Evolutionary conservation across 2,797 vertebrate genomes (phyloP).

Genomic region (Oreochromis mossambicus): DNA sequence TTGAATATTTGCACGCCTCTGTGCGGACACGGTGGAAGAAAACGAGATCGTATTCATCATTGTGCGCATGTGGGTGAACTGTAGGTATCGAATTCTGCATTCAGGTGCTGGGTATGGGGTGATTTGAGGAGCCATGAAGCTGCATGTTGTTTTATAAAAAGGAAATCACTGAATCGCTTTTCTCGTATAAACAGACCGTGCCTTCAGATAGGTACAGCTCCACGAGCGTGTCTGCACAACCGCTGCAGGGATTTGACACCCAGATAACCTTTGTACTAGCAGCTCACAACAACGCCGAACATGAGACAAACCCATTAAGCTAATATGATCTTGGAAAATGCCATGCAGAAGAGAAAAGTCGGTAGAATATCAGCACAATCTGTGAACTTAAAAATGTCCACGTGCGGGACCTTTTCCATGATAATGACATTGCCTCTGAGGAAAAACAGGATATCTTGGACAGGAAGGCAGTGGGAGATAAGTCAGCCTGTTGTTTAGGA

Average conservation of each 20-base stretch:
- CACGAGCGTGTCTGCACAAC: constrained; percentile 1
- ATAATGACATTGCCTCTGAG: constrained; percentile 16
- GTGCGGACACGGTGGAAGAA: constrained; percentile 14
- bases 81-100: constrained; percentile 17
- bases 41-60: constrained; percentile 23
- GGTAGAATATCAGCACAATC: constrained; percentile 6
- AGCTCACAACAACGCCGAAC: neutral
- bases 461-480: constrained; percentile 56
- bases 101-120: constrained; percentile 15
- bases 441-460: constrained; percentile 48
- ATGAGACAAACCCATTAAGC: neutral
- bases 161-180: constrained; percentile 35
- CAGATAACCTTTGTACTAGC: constrained; percentile 33
- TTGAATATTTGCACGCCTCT: constrained; percentile 52
- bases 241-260: constrained; percentile 4
- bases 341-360: neutral
- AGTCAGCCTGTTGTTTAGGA: constrained; percentile 58
- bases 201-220: constrained; percentile 10
- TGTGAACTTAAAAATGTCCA: neutral
- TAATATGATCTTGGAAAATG: constrained; percentile 16
- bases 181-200: constrained; percentile 20
- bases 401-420: neutral
- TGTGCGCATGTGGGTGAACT: constrained; percentile 1
- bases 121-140: constrained; percentile 7
- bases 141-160: constrained; percentile 54